phyloP scores from a whole-genome alignment of 2,888 invertebrate genomes.

The Thereva nobilitata region DNA sequence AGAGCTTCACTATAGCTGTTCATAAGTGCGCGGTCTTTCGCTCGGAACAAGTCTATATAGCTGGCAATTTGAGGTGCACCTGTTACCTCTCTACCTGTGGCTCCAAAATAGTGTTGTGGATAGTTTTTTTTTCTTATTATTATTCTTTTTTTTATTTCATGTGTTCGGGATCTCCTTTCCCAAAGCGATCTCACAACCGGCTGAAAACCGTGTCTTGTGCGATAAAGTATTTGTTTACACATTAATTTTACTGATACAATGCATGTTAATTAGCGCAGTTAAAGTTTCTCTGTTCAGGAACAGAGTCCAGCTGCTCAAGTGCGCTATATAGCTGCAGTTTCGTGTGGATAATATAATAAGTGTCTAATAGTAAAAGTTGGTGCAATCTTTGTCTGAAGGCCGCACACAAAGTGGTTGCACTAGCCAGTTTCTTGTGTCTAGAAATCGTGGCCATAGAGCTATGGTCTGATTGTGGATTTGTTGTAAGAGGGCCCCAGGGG shows the following conservation, averaged over 20 bases:
- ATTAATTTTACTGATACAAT: slow-evolving; percentile 12
- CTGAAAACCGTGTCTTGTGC: slow-evolving; percentile 18
- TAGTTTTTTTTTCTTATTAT: slow-evolving; percentile 16
- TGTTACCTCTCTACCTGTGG: slow-evolving; percentile 20
- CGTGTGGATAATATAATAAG: neutral
- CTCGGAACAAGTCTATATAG: no score
- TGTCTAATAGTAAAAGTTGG: slow-evolving; percentile 5
- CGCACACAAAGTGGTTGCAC: slow-evolving; percentile 8
- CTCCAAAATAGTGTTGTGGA: neutral
- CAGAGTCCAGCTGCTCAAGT: no score
- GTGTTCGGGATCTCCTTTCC: neutral
- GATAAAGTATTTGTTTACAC: slow-evolving; percentile 29
- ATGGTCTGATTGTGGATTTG: slow-evolving; percentile 31
- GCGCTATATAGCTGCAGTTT: neutral
- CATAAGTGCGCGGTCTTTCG: neutral
- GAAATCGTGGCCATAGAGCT: slow-evolving; percentile 13
- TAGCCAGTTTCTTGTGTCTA: slow-evolving; percentile 18
- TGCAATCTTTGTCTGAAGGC: slow-evolving; percentile 12
- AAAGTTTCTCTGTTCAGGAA: slow-evolving; percentile 4
- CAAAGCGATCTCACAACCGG: neutral
- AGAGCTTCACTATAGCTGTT: slow-evolving; percentile 3
- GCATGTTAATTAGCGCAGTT: slow-evolving; percentile 15
- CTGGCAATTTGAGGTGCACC: slow-evolving; percentile 9
- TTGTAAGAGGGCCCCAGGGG: slow-evolving; percentile 13
- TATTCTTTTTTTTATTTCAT: neutral